Percentiles rank a stretch among this genome's conserved stretches.
These are phyloP conservation scores for Drosophila paranaensis DNA, from an alignment of 2,888 invertebrate genomes.

Conservation along the genomic window DNA sequence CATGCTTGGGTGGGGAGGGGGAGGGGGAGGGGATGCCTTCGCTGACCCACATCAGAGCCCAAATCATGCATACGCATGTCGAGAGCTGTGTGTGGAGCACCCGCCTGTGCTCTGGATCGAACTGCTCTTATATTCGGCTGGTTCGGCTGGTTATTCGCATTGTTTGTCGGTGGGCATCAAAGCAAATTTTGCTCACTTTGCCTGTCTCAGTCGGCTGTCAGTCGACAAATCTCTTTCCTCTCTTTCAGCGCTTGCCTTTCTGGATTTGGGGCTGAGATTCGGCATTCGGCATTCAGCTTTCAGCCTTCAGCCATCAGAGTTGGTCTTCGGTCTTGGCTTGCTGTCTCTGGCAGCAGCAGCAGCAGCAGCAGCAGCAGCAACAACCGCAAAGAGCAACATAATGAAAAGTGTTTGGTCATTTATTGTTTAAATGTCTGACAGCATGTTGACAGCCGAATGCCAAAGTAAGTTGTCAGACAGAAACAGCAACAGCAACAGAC, in stretches of 20 bases:
- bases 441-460: conserved; percentile 80
- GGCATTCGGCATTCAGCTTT: conserved; percentile 26
- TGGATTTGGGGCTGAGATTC: conserved; percentile 6
- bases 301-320: conserved; percentile 7
- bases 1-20: conserved; percentile 3
- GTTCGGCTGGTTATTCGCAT: conserved; percentile 30
- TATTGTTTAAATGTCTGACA: conserved; percentile 78
- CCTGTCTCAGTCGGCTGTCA: conserved; percentile 40
- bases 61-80: conserved; percentile 61
- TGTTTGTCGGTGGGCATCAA: conserved; percentile 59
- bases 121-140: conserved; percentile 28
- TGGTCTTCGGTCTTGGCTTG: conserved; percentile 25
- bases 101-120: conserved; percentile 22
- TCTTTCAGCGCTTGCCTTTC: conserved; percentile 27
- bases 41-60: conserved; percentile 73
- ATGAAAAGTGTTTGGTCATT: conserved; percentile 80
- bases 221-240: conserved; percentile 53
- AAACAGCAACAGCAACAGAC: conserved; percentile 38
- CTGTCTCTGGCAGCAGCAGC: conserved; percentile 37
- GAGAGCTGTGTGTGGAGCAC: conserved; percentile 29
- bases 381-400: conserved; percentile 78
- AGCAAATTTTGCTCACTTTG: conserved; percentile 55
- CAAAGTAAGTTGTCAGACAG: conserved; percentile 78
- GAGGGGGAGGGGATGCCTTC: conserved; percentile 7
- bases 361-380: conserved; percentile 25